Conservation (phyloP, 2,113 vertebrate species). For the Plectropomus leopardus region DNA sequence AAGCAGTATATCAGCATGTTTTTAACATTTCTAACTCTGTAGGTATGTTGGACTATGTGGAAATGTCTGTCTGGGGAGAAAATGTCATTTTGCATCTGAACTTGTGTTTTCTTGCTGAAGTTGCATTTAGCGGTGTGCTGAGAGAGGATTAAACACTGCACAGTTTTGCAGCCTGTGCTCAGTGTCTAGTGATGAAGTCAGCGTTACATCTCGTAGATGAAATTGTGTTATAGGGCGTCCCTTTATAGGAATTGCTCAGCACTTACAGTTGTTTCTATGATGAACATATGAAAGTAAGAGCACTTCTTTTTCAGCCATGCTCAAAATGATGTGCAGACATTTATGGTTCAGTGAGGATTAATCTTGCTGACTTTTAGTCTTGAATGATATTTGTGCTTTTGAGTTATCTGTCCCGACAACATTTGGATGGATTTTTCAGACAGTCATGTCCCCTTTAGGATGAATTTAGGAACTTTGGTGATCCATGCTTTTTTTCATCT, state of each 20-base stretch:
- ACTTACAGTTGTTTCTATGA: not conserved
- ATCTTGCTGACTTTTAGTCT: not conserved
- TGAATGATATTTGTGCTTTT: not conserved
- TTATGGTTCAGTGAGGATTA: not conserved
- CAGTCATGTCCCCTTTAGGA: not conserved
- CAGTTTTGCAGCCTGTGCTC: conserved; percentile 23
- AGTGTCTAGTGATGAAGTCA: conserved; percentile 32
- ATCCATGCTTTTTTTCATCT: not conserved
- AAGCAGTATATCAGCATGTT: not conserved
- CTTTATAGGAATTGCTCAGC: not conserved
- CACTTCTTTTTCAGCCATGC: not conserved
- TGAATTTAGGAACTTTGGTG: not conserved
- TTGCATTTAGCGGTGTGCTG: conserved; percentile 4
- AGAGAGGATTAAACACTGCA: conserved; percentile 35
- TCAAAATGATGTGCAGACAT: too few species aligned
- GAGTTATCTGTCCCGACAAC: not conserved
- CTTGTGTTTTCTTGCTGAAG: conserved; percentile 26
- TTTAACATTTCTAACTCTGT: not conserved
- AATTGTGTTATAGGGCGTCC: not conserved
- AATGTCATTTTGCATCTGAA: conserved; percentile 4
- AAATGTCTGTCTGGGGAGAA: not conserved
- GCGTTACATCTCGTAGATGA: conserved; percentile 10
- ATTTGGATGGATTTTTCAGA: not conserved
- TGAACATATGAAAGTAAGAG: not conserved
- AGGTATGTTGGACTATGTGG: not conserved